phyloP scores from a whole-genome alignment of 2,797 vertebrate species.

The Sarcophilus harrisii region DNA sequence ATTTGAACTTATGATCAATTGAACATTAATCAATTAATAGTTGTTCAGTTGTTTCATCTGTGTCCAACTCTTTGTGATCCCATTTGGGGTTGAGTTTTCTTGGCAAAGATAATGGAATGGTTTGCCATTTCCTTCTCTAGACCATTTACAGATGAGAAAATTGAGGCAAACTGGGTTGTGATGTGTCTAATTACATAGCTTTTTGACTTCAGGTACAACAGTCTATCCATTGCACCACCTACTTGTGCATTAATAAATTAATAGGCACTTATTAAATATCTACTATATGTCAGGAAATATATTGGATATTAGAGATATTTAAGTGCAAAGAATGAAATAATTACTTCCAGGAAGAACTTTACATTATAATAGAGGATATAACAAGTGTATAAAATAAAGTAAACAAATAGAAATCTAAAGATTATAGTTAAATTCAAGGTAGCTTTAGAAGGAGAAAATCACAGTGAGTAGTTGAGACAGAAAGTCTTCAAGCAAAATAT shows the following conservation, averaged over 20 bases:
- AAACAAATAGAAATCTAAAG: background rate
- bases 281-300: background rate
- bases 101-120: background rate
- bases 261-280: background rate
- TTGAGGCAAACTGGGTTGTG: background rate
- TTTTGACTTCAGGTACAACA: background rate
- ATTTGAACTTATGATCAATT: background rate
- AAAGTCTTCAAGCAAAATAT: background rate
- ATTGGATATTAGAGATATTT: background rate
- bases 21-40: background rate
- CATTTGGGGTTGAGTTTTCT: background rate
- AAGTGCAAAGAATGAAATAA: background rate
- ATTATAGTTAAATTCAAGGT: background rate
- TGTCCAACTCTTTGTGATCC: background rate
- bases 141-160: background rate
- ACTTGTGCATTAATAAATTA: background rate
- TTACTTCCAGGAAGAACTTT: background rate
- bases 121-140: background rate
- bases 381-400: background rate
- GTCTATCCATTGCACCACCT: background rate
- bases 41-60: background rate
- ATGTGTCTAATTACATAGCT: background rate
- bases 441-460: background rate
- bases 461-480: background rate
- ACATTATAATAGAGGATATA: background rate